A percentile compares a stretch with the other conserved stretches of the same genome.
These are phyloP conservation scores for Thereva unica DNA, from an alignment of 2,888 invertebrate genomes.

Conservation along the genomic window DNA sequence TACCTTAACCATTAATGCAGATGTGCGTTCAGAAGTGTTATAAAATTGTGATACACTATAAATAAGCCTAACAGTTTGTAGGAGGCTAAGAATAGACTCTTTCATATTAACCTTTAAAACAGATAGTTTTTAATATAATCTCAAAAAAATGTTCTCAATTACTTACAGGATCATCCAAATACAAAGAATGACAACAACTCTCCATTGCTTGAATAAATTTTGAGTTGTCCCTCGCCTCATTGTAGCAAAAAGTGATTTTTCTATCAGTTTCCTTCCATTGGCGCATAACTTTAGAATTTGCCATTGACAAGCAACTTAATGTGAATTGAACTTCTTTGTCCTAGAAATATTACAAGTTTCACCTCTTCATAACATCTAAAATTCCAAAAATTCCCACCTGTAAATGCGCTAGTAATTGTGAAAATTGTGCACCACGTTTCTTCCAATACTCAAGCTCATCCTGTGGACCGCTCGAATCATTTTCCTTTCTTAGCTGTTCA, in stretches of 20 bases:
- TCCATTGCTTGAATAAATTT: conserved; percentile 94
- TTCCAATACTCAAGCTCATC: conserved; percentile 98
- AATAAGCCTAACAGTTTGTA: conserved; percentile 90
- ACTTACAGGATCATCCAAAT: conserved; percentile 84
- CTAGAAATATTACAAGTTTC: conserved; percentile 51
- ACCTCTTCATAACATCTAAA: neutral
- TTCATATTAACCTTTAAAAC: conserved; percentile 70
- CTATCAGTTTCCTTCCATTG: conserved; percentile 84
- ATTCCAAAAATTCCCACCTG: conserved; percentile 58
- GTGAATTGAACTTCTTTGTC: conserved; percentile 78
- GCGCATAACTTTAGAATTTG: conserved; percentile 77
- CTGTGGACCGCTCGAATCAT: conserved; percentile 89
- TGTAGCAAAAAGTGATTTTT: conserved; percentile 91
- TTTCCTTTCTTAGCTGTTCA: conserved; percentile 88
- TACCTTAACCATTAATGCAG: conserved; percentile 94
- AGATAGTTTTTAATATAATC: conserved; percentile 43
- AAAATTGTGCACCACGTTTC: conserved; percentile 90
- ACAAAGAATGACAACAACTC: conserved; percentile 90
- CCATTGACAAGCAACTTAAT: conserved; percentile 73
- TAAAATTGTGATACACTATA: conserved; percentile 95
- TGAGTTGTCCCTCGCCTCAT: conserved; percentile 94
- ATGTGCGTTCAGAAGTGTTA: conserved; percentile 94
- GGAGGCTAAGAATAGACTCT: conserved; percentile 82
- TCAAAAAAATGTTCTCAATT: conserved; percentile 13
- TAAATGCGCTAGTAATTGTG: conserved; percentile 78